These are phyloP conservation scores for Pachyrhynchus sulphureomaculatus DNA, from an alignment of 1,140 invertebrate species.

Conservation along the genomic window DNA sequence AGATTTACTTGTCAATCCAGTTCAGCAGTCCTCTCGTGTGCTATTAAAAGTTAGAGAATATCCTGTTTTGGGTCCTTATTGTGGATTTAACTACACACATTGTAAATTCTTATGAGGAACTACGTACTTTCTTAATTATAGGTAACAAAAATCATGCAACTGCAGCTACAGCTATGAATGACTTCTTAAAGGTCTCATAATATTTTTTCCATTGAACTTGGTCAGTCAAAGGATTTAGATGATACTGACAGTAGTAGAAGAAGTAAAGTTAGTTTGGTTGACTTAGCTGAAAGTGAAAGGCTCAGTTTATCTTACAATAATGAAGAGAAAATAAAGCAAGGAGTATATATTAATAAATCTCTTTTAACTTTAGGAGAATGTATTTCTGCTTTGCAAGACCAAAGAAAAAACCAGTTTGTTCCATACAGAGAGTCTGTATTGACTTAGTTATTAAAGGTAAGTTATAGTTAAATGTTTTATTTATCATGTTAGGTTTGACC, in stretches of 20 bases:
- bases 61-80: constrained; percentile 72
- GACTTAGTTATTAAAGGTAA: constrained; percentile 88
- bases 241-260: constrained; percentile 41
- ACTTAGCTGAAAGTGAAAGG: constrained; percentile 84
- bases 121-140: constrained; percentile 71
- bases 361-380: constrained; percentile 83
- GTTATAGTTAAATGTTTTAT: too few relatives aligned
- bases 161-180: constrained; percentile 75
- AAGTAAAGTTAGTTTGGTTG: constrained; percentile 82
- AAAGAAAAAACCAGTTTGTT: constrained; percentile 73
- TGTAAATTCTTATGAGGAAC: constrained; percentile 64
- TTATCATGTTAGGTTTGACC: too few relatives aligned
- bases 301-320: constrained; percentile 64
- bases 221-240: constrained; percentile 54
- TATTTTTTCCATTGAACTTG: constrained; percentile 64
- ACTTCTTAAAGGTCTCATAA: constrained; percentile 75
- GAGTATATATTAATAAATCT: constrained; percentile 76
- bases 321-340: constrained; percentile 75
- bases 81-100: constrained; percentile 68
- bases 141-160: constrained; percentile 81
- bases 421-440: constrained; percentile 98
- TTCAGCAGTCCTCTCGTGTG: constrained; percentile 51
- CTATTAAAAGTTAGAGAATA: constrained; percentile 73
- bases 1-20: constrained; percentile 63
- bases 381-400: constrained; percentile 59